Base-by-base conservation (phyloP, 1,140 invertebrate species). In the Drosophila pachea region DNA sequence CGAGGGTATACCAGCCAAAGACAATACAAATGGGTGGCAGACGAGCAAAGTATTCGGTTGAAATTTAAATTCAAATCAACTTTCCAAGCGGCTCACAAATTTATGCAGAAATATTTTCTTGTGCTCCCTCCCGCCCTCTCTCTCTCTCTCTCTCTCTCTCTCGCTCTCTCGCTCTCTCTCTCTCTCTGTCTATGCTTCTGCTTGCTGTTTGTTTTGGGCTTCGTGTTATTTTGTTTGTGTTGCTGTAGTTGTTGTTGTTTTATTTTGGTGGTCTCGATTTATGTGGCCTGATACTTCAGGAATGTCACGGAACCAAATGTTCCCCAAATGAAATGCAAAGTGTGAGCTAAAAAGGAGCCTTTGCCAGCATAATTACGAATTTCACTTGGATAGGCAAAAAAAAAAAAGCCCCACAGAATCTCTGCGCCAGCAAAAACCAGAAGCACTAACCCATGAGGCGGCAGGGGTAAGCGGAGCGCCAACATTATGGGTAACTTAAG, bases 41-140 rank as follows among this genome's bases (percentile, higher is more conserved):
- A 22, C 22, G 22, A 65, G 62, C 54, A 53, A 58, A 61, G 65
- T 65, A 66, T 72, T 67, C 63, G 58, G 62, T 68, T 56, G 68
- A 62, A 67, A 61, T 71, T 66, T 66, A 66, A 70, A 70, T 70
- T 70, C 68, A 70, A 70, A 70, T 66, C 68, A 60, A 70, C 68
- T 70, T 70, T 70, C 35, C 49, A 53, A 65, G 68, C 64, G 61
- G 56, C 43, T 58, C 35, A 45, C 16, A 72, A 72, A 72, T 72
- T 72, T 72, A 72, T 72, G 69, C 69, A 62, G 32, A 66, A 33
- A 59, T 69, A 65, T 58, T 68, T 64, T 35, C 32, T 47, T 29
- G 22, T 22, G 22, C 22, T 22, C 22, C 22, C 3, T 3, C 22
- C 22, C 22, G 1, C 22, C 22, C 22, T n/a, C n/a, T n/a, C n/a